Evolutionary conservation across 2,888 invertebrate genomes (phyloP).

Genomic region (Oegoconia quadripuncta): DNA sequence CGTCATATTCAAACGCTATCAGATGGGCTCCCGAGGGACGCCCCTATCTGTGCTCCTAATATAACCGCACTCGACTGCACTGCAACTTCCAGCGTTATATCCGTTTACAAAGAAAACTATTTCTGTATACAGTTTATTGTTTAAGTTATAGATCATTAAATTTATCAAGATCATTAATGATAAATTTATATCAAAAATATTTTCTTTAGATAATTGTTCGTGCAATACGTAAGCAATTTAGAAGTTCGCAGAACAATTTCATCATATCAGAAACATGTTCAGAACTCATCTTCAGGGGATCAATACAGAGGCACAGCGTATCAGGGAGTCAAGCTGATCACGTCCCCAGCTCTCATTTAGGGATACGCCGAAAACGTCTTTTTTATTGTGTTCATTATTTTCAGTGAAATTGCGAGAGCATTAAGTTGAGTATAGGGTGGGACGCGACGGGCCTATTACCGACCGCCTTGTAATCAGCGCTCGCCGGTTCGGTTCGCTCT

Average conservation of each 20-base stretch:
- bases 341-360: slow-evolving; percentile 59
- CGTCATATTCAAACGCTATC: slow-evolving; percentile 66
- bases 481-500: slow-evolving; percentile 41
- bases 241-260: slow-evolving; percentile 53
- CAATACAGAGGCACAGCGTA: slow-evolving; percentile 38
- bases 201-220: too few species aligned
- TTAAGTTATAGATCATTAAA: background rate
- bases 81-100: slow-evolving; percentile 26
- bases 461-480: slow-evolving; percentile 71
- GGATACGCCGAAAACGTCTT: slow-evolving; percentile 60
- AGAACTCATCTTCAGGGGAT: slow-evolving; percentile 37
- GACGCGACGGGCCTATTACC: slow-evolving; percentile 66
- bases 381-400: slow-evolving; percentile 75
- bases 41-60: slow-evolving; percentile 38
- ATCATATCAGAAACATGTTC: slow-evolving; percentile 43
- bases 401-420: slow-evolving; percentile 78
- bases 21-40: slow-evolving; percentile 47
- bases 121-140: background rate
- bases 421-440: slow-evolving; percentile 77
- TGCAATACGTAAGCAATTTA: too few species aligned
- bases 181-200: background rate
- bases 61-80: slow-evolving; percentile 19
- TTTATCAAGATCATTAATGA: background rate
- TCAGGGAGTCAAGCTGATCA: slow-evolving; percentile 38
- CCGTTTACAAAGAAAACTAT: background rate